These are phyloP conservation scores for Harpalus rufipes DNA, from an alignment of 2,888 invertebrate species.

Conservation along the genomic window DNA sequence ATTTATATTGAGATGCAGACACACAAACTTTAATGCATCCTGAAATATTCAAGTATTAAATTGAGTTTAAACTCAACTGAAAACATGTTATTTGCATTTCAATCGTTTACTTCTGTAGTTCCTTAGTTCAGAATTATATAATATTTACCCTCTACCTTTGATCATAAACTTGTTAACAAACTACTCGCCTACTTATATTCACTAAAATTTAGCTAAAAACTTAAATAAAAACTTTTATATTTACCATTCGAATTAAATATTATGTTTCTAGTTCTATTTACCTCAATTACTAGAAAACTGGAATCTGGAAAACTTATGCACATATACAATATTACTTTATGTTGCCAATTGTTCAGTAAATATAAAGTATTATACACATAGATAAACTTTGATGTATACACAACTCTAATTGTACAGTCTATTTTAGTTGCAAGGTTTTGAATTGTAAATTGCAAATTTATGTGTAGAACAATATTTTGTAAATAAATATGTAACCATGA, in stretches of 20 bases:
- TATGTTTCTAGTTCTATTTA: neutral
- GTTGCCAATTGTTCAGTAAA: too few species aligned
- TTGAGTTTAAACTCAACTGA: conserved; percentile 1
- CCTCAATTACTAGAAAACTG: neutral
- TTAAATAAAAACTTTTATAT: neutral
- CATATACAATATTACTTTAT: too few species aligned
- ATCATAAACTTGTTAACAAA: neutral
- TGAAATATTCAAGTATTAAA: neutral
- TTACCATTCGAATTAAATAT: neutral
- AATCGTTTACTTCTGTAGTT: conserved; percentile 16
- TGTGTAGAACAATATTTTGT: too few species aligned
- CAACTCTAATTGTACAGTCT: too few species aligned
- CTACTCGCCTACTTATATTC: neutral
- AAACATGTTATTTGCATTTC: conserved; percentile 17
- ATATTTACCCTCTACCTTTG: neutral
- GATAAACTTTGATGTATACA: too few species aligned
- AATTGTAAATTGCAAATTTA: too few species aligned
- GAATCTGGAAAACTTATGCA: too few species aligned
- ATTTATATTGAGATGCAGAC: neutral
- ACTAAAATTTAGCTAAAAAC: neutral
- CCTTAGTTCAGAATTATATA: neutral
- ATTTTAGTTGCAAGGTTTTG: too few species aligned
- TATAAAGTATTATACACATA: too few species aligned
- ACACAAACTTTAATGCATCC: neutral
- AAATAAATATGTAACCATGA: too few species aligned